phyloP scores from a whole-genome alignment of 2,113 vertebrate species.

The Lagopus leucura region DNA sequence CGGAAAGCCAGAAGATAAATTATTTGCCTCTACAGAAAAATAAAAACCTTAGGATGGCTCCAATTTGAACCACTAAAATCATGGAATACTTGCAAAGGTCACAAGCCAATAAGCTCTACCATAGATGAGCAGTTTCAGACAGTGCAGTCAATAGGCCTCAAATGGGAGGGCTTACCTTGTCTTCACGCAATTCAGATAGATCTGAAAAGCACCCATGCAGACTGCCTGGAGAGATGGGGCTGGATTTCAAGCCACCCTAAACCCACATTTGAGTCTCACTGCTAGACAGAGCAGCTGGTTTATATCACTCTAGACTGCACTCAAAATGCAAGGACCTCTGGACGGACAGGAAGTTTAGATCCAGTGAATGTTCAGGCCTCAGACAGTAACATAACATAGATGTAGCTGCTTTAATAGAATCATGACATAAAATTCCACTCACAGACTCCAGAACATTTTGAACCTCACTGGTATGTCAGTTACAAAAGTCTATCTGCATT shows the following conservation, averaged over 20 bases:
- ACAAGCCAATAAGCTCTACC: neutral
- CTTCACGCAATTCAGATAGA: neutral
- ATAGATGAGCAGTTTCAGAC: neutral
- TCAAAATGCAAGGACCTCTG: neutral
- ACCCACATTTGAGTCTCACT: neutral
- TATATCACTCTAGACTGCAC: neutral
- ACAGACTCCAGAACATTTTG: neutral
- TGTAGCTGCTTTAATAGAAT: neutral
- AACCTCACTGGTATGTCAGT: neutral
- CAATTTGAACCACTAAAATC: neutral
- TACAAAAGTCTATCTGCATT: neutral
- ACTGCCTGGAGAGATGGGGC: neutral
- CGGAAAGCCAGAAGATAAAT: neutral
- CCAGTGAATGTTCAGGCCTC: neutral
- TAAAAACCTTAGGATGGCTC: neutral
- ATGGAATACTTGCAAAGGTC: neutral
- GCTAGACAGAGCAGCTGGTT: neutral
- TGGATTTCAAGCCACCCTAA: neutral
- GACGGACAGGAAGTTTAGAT: neutral
- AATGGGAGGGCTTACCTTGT: neutral
- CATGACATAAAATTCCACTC: neutral
- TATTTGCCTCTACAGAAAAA: neutral
- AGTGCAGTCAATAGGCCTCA: accelerated
- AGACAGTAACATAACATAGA: neutral
- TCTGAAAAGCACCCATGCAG: neutral